Conservation (phyloP, 2,888 invertebrate species). For the Gymnosoma rotundatum region DNA sequence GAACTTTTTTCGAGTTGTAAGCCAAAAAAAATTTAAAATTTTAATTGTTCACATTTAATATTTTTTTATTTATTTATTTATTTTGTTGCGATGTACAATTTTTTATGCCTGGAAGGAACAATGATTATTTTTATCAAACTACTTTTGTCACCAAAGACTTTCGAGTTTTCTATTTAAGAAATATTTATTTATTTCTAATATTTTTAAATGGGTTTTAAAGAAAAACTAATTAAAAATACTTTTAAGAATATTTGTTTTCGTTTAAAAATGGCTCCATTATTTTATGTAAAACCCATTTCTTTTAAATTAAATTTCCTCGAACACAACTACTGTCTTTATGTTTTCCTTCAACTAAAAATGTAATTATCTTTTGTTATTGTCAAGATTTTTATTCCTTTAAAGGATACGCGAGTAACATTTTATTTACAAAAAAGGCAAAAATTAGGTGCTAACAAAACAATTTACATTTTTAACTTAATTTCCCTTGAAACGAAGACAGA, state of each 20-base stretch:
- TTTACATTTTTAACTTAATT: constrained; percentile 81
- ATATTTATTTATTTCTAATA: no score
- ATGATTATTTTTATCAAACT: no score
- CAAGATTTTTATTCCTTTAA: constrained; percentile 54
- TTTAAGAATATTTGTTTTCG: background rate
- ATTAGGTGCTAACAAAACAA: constrained; percentile 82
- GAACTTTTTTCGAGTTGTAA: no score
- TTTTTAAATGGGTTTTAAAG: no score
- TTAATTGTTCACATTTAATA: no score
- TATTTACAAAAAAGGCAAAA: constrained; percentile 67
- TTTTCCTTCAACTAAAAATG: constrained; percentile 32
- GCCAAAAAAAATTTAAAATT: no score
- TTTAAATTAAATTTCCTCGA: constrained; percentile 15
- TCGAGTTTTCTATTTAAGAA: no score
- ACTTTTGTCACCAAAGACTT: no score
- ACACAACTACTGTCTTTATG: constrained; percentile 57
- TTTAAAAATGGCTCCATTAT: background rate
- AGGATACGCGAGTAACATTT: constrained; percentile 53
- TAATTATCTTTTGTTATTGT: constrained; percentile 67
- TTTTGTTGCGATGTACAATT: no score
- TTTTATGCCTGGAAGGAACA: no score
- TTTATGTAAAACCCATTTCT: background rate
- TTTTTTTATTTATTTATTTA: no score
- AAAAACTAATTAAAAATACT: background rate
- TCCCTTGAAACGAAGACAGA: constrained; percentile 53